Percentiles rank a stretch among this genome's conserved stretches.
These are phyloP conservation scores for Oxycera nigricornis DNA, from an alignment of 2,888 invertebrate genomes.

Conservation along the genomic window DNA sequence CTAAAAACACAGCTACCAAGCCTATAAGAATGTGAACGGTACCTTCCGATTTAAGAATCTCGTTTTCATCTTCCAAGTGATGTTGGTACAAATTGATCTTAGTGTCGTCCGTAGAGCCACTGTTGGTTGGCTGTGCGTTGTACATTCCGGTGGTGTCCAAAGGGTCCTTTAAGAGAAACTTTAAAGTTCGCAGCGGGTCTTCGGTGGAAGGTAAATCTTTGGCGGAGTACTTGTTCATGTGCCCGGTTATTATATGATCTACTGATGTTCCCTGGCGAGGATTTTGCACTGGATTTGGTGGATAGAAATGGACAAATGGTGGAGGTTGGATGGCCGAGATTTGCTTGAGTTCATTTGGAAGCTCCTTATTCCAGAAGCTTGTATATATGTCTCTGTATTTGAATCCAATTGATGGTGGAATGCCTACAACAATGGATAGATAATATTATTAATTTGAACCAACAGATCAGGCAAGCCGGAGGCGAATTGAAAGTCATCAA, in stretches of 20 bases:
- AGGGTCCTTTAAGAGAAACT: conserved; percentile 57
- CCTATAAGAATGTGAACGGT: conserved; percentile 70
- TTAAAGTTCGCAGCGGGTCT: conserved; percentile 59
- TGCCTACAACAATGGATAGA: conserved; percentile 67
- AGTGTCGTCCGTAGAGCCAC: conserved; percentile 44
- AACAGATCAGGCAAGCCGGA: too few relatives aligned
- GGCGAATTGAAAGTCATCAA: neutral
- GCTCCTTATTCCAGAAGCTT: conserved; percentile 82
- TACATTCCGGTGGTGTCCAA: conserved; percentile 57
- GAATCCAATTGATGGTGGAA: conserved; percentile 75
- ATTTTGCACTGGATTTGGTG: conserved; percentile 49
- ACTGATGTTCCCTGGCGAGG: conserved; percentile 53
- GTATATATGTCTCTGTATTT: conserved; percentile 81
- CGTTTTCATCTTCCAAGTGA: conserved; percentile 53
- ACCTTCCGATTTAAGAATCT: conserved; percentile 67
- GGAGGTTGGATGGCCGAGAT: conserved; percentile 53
- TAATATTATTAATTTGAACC: too few relatives aligned
- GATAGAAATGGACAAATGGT: conserved; percentile 44
- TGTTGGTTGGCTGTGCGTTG: conserved; percentile 60
- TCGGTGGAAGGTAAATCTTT: conserved; percentile 21
- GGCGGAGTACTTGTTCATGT: conserved; percentile 54
- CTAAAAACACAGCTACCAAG: conserved; percentile 73
- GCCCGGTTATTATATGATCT: conserved; percentile 56
- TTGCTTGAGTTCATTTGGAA: conserved; percentile 75
- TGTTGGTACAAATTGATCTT: conserved; percentile 43